Evolutionary conservation across 2,797 vertebrate species (phyloP).

Genomic region (Myiotriccus ornatus): DNA sequence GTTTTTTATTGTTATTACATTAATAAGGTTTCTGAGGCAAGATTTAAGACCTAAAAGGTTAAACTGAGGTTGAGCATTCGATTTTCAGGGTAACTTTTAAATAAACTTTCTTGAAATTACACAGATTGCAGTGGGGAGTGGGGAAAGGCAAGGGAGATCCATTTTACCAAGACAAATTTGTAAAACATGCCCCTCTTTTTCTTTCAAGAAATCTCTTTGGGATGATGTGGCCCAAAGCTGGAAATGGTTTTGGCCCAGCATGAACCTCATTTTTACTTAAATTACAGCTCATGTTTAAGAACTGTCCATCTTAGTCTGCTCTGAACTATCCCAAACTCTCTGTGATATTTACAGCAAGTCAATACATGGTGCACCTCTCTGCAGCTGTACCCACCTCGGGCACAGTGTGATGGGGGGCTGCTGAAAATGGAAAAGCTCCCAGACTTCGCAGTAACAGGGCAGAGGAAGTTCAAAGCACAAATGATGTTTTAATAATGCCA

Average conservation of each 20-base stretch:
- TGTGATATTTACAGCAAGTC: background rate
- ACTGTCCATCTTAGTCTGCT: background rate
- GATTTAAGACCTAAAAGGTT: background rate
- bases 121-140: background rate
- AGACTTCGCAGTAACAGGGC: background rate
- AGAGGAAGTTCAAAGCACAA: background rate
- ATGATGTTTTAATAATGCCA: background rate
- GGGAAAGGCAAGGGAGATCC: accelerated
- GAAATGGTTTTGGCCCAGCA: background rate
- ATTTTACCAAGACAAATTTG: background rate
- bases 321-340: background rate
- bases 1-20: background rate
- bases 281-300: background rate
- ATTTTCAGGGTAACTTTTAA: background rate
- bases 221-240: background rate
- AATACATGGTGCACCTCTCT: accelerated
- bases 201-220: background rate
- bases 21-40: background rate
- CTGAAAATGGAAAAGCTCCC: background rate
- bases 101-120: background rate
- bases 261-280: background rate
- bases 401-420: accelerated
- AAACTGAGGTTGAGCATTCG: background rate
- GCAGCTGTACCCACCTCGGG: background rate
- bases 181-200: background rate